Base-by-base conservation (phyloP, 1,140 invertebrate species). In the Ceratina australensis region DNA sequence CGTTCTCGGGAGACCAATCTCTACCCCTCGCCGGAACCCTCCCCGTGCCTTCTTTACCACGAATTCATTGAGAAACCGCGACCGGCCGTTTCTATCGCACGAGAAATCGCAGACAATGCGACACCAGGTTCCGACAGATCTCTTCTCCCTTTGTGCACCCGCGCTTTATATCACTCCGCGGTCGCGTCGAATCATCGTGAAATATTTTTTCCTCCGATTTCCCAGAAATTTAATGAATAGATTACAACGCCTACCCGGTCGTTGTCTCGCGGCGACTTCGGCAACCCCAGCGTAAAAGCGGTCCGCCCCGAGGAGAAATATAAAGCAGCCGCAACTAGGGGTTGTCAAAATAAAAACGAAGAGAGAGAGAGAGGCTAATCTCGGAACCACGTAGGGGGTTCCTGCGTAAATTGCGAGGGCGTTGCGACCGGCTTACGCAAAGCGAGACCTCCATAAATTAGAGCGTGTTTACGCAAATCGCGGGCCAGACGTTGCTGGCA, bases 401-500 rank as follows among this genome's bases (percentile, higher is more conserved):
- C 64, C 68, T 79, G 77, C 76, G 80, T 82, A 84, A 86, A 84
- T 82, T 69, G 77, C 68, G 76, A 77, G 78, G 74, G 74, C 71
- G 74, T 65, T 72, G 49, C 73, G 56, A 54, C 20, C 61, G 22
- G 24, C 67, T 69, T 56, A 78, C 60, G 63, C 22, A 26, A 69
- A 57, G 64, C 57, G 24, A 64, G 54, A 50, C 66, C 42, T 50
- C 77, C 80, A 87, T 89, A 87, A 88, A 88, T 88, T 87, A 87
- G 65, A 71, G 73, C 65, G 66, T 81, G 80, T 87, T 89, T 88
- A 88, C 86, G 84, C 84, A 86, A 89, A 89, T 89, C 87, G 80
- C 61, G 50, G 54, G 76, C 56, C 61, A 76, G 81, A 74, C 71
- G 42, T 28, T 47, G 64, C 60, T 67, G 79, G 66, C 71, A 78